Conservation (phyloP, 2,113 vertebrate species). For the Pristiophorus japonicus region DNA sequence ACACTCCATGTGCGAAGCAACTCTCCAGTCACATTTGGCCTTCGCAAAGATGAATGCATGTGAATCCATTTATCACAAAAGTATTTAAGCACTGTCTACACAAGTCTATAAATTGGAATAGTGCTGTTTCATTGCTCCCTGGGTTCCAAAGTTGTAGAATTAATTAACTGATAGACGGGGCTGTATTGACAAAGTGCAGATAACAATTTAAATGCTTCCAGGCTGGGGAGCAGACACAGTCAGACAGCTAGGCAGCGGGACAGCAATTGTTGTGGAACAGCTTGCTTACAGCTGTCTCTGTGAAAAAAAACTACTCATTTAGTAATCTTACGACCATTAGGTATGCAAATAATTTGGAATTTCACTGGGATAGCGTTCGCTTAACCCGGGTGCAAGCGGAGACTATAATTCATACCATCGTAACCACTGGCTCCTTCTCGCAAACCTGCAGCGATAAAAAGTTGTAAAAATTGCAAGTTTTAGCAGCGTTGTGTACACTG, state of each 20-base stretch:
- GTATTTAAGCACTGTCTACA: conserved; percentile 2
- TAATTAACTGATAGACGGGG: conserved; percentile 13
- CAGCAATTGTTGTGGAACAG: background rate
- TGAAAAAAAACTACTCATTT: background rate
- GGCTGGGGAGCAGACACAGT: background rate
- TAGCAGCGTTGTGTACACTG: background rate
- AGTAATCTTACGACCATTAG: background rate
- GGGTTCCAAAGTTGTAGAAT: conserved; percentile 4
- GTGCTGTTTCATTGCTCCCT: conserved; percentile 28
- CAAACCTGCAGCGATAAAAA: background rate
- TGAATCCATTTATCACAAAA: conserved; percentile 1
- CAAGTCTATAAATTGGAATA: conserved; percentile 8
- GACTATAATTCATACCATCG: background rate
- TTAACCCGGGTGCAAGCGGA: background rate
- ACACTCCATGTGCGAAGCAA: too few relatives aligned
- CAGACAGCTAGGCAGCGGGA: background rate
- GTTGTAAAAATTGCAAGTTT: background rate
- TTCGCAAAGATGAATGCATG: background rate
- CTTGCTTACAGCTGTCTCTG: background rate
- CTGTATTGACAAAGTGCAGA: conserved; percentile 25
- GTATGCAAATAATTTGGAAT: background rate
- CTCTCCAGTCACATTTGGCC: background rate
- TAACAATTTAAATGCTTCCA: conserved; percentile 20
- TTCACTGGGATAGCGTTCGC: too few relatives aligned
- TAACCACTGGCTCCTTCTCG: background rate